Conservation (phyloP, 2,888 invertebrate genomes). For the Zygaena filipendulae region DNA sequence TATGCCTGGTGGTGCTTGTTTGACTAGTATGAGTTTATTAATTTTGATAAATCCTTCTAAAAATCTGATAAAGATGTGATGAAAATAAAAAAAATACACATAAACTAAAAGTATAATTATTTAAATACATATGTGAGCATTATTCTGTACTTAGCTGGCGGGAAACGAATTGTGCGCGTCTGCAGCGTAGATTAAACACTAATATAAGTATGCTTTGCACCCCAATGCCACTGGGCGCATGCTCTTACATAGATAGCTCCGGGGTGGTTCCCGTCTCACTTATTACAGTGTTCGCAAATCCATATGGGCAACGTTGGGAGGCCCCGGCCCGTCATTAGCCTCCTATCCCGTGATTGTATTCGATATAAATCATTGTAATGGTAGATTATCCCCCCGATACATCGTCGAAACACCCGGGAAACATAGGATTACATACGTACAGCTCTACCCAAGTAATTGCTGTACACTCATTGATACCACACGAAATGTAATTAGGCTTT, state of each 20-base stretch:
- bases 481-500: constrained; percentile 61
- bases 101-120: no score
- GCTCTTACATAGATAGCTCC: constrained; percentile 22
- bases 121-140: no score
- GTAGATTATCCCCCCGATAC: constrained; percentile 57
- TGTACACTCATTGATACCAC: constrained; percentile 56
- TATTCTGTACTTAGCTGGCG: no score
- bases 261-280: constrained; percentile 24
- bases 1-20: no score
- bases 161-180: no score
- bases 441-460: constrained; percentile 54
- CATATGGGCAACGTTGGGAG: constrained; percentile 44
- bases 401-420: constrained; percentile 56
- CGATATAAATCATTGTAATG: constrained; percentile 65
- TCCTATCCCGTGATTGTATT: constrained; percentile 46
- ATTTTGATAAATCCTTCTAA: no score
- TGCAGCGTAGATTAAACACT: no score
- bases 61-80: no score
- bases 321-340: constrained; percentile 49
- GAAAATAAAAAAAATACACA: no score
- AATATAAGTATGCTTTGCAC: no score
- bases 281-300: constrained; percentile 29
- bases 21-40: no score
- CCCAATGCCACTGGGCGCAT: no score
- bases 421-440: constrained; percentile 52